Conservation (phyloP, 1,140 invertebrate genomes). For the Drosophila albomicans region DNA sequence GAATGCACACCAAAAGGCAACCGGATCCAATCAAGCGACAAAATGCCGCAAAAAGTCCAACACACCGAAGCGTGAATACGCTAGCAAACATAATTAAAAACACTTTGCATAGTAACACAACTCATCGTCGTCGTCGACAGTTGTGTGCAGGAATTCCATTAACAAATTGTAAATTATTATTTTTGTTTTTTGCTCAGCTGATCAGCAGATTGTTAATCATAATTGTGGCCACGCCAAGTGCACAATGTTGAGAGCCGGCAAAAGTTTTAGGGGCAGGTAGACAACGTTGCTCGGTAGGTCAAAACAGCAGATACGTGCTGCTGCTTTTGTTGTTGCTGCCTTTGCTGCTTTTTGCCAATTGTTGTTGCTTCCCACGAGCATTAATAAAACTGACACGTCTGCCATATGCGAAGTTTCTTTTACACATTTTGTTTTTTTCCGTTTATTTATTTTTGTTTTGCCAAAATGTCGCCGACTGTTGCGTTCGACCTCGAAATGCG, state of each 20-base stretch:
- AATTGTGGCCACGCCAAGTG: conserved; percentile 5
- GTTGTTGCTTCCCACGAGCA: conserved; percentile 69
- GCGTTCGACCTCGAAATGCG: conserved; percentile 34
- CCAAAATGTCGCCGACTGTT: conserved; percentile 32
- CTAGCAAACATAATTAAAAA: neutral
- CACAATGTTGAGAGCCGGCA: conserved; percentile 1
- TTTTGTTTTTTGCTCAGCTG: conserved; percentile 5
- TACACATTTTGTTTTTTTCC: conserved; percentile 26
- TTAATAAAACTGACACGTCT: conserved; percentile 77
- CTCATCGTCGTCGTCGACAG: neutral
- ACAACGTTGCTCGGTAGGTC: conserved; percentile 40
- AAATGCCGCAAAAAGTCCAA: conserved; percentile 5
- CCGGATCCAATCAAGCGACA: conserved; percentile 19
- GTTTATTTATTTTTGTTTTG: conserved; percentile 21
- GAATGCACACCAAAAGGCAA: conserved; percentile 21
- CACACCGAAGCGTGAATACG: conserved; percentile 12
- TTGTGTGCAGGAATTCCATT: neutral
- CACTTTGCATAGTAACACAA: neutral
- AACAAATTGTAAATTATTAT: conserved; percentile 1
- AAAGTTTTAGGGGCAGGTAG: conserved; percentile 35
- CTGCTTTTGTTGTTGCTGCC: conserved; percentile 29
- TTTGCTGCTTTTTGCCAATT: conserved; percentile 11
- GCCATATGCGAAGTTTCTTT: conserved; percentile 54
- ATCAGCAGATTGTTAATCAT: conserved; percentile 5
- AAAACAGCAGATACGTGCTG: conserved; percentile 46